Percentiles rank a stretch among this genome's conserved stretches.
phyloP scores from a whole-genome alignment of 2,888 invertebrate genomes.

The Bellardia bayeri region DNA sequence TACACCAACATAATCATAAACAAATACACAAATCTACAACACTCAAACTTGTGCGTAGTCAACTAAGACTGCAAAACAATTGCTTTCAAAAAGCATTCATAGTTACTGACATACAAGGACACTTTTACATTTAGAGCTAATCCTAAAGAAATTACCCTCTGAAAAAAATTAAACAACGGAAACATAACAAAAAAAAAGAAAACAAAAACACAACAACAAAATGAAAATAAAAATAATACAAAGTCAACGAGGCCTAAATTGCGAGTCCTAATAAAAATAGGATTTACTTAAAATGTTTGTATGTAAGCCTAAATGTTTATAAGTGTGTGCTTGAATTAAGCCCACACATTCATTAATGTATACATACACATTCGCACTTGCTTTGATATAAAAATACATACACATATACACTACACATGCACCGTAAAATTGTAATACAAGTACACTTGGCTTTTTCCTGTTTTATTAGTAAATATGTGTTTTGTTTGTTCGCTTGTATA shows the following conservation, averaged over 20 bases:
- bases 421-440: conserved; percentile 15
- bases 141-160: conserved; percentile 63
- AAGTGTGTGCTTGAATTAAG: conserved; percentile 40
- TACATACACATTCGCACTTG: conserved; percentile 21
- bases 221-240: conserved; percentile 65
- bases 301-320: conserved; percentile 45
- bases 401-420: conserved; percentile 6
- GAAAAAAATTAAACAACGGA: conserved; percentile 17
- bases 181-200: conserved; percentile 5
- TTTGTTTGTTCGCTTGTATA: background rate
- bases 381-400: background rate
- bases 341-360: conserved; percentile 23
- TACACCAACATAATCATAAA: background rate
- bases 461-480: background rate
- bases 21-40: background rate
- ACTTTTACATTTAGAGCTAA: conserved; percentile 62
- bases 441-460: conserved; percentile 10
- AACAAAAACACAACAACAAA: conserved; percentile 19
- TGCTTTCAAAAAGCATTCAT: conserved; percentile 17
- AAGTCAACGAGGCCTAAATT: conserved; percentile 73
- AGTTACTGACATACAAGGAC: conserved; percentile 50
- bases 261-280: conserved; percentile 72
- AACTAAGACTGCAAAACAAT: conserved; percentile 47
- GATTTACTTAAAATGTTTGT: conserved; percentile 60
- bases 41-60: conserved; percentile 9